A percentile compares a stretch with the other conserved stretches of the same genome.
phyloP scores from a whole-genome alignment of 2,113 vertebrate genomes.

The Pithys albifrons region DNA sequence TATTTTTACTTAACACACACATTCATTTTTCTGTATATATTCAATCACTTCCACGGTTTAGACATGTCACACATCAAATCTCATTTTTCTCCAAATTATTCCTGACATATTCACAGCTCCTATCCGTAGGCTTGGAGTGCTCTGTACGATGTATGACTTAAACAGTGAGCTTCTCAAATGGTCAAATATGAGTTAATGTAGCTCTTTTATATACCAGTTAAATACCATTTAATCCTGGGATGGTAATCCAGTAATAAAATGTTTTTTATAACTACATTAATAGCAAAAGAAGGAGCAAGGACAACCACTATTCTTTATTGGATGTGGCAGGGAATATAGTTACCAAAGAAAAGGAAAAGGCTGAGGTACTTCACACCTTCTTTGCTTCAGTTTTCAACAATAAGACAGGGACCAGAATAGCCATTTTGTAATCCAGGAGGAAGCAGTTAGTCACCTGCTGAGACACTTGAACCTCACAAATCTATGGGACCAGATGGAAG shows the following conservation, averaged over 20 bases:
- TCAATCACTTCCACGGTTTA: not conserved
- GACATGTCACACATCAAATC: not conserved
- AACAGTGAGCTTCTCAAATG: not conserved
- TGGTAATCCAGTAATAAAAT: not conserved
- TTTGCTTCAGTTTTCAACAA: not conserved
- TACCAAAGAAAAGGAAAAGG: not conserved
- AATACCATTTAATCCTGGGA: not conserved
- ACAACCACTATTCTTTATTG: not conserved
- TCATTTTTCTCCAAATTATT: not conserved
- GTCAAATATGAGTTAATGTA: not conserved
- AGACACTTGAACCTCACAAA: not conserved
- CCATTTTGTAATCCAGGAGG: not conserved
- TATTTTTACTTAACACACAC: not conserved
- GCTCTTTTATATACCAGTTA: not conserved
- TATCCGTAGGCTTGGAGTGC: not conserved
- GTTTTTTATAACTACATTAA: not conserved
- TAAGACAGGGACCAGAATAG: not conserved
- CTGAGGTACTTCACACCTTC: not conserved
- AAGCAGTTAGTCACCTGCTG: not conserved
- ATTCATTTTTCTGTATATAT: not conserved
- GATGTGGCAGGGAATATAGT: not conserved
- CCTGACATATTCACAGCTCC: not conserved
- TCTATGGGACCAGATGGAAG: not conserved
- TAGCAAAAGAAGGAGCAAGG: not conserved
- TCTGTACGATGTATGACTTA: not conserved